Percentiles rank a stretch among this genome's conserved stretches.
Evolutionary conservation across 92 coral and sea anemone genomes (phyloP).

Genomic region (Porites divaricata): DNA sequence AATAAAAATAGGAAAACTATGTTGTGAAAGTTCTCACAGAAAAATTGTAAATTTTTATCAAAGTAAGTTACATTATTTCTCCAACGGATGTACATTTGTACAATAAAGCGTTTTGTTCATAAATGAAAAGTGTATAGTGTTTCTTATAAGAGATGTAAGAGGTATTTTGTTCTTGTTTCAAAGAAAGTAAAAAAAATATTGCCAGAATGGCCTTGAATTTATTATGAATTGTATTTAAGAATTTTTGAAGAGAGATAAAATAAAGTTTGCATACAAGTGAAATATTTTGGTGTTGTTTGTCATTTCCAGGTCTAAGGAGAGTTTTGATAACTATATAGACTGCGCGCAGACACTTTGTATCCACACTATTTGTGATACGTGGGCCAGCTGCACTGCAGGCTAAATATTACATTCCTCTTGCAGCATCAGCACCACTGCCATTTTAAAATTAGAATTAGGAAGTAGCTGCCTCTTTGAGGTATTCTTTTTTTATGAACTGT

Average conservation of each 20-base stretch:
- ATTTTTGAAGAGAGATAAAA: constrained; percentile 46
- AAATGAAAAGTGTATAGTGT: constrained; percentile 49
- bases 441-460: no score
- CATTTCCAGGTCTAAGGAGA: background rate
- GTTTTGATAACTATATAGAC: no score
- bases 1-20: constrained; percentile 22
- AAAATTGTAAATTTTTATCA: constrained; percentile 47
- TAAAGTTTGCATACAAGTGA: constrained; percentile 32
- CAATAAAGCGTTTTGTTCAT: constrained; percentile 58
- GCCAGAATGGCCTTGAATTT: constrained; percentile 48
- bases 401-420: no score
- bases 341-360: no score
- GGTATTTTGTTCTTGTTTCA: constrained; percentile 50
- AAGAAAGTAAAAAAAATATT: constrained; percentile 32
- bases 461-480: no score
- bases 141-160: constrained; percentile 48
- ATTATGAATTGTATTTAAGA: constrained; percentile 54
- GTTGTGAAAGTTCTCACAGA: constrained; percentile 30
- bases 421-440: no score
- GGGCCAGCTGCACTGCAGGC: no score
- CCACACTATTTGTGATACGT: no score
- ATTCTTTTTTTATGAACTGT: no score
- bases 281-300: background rate
- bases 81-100: constrained; percentile 54
- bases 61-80: constrained; percentile 44